Base-by-base conservation (phyloP, 2,797 vertebrate species). In the Toxotes lorentzi region DNA sequence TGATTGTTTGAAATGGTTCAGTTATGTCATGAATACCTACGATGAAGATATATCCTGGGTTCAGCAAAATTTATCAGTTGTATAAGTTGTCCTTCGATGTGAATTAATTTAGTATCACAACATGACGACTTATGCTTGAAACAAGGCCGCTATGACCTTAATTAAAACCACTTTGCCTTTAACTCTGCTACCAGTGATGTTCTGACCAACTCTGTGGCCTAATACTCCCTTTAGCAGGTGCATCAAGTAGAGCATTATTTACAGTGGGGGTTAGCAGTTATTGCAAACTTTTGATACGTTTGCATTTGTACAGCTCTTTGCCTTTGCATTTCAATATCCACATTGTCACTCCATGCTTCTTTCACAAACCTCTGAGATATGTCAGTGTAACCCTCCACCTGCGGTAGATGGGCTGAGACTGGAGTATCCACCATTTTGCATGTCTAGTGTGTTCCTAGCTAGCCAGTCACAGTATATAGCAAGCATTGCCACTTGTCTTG, bases 341-440 rank as follows among this genome's bases (percentile, higher is more conserved):
- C 27, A 30, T 30, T 30, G 27, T 19, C 23, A 34, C 5, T 60
- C 43, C 19, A 11, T 40, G 72, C 88, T 81, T 81, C 91, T 87
- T 88, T 79, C 80, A 19, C 87, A 35, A 87, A 71, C 88, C 91
- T 82, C 82, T 92, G 75, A 54, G 84, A 78, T 56, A 57, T 83
- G 87, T 43, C 64, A 64, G 32, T 87, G 95, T 96, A 97, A 95
- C 94, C 97, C 85, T 99, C 97, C 98, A 97, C 97, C 96, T 96
- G 96, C 97, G 78, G 97, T 95, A 96, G 95, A 95, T 94, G 98
- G 97, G 95, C 95, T 97, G 95, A 96, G 97, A 97, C 95, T 94
- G 83, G 95, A 90, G 93, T 93, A 93, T 96, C 96, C 97, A 97
- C 98, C 98, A 99, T 99, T 99, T 99, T 99, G 97, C 96, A 98